A percentile compares a stretch with the other conserved stretches of the same genome.
Evolutionary conservation across 2,888 invertebrate genomes (phyloP).

Genomic region (Candidula unifasciata): DNA sequence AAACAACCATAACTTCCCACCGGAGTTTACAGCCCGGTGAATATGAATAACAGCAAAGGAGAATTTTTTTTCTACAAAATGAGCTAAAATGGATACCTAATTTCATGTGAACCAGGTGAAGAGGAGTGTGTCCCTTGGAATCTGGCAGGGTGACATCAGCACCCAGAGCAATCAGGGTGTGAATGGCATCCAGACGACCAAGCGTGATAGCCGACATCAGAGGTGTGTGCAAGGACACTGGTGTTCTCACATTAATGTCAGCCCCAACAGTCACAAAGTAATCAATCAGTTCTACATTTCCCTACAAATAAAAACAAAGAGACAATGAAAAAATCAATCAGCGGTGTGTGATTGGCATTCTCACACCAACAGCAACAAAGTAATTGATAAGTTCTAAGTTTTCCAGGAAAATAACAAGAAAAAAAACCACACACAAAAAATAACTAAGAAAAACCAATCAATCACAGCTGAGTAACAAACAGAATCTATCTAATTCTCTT

Average conservation of each 20-base stretch:
- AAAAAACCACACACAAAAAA: neutral
- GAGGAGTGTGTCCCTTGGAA: slow-evolving; percentile 39
- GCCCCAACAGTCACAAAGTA: slow-evolving; percentile 49
- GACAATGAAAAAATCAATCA: neutral
- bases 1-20: too few relatives aligned
- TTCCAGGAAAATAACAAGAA: slow-evolving; percentile 17
- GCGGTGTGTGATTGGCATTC: too few relatives aligned
- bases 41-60: too few relatives aligned
- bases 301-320: neutral
- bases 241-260: slow-evolving; percentile 49
- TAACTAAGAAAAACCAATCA: neutral
- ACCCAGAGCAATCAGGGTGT: slow-evolving; percentile 39
- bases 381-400: slow-evolving; percentile 36
- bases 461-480: too few relatives aligned
- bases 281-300: slow-evolving; percentile 36
- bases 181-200: slow-evolving; percentile 50
- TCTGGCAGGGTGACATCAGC: slow-evolving; percentile 42
- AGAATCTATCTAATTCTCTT: too few relatives aligned
- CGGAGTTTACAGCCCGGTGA: too few relatives aligned
- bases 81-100: slow-evolving; percentile 1
- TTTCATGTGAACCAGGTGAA: slow-evolving; percentile 42
- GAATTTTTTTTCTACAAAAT: too few relatives aligned
- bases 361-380: slow-evolving; percentile 45
- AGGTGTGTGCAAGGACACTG: slow-evolving; percentile 44
- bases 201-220: slow-evolving; percentile 52